Evolutionary conservation across 2,113 vertebrate species (phyloP).

Genomic region (Pyrgilauda ruficollis): DNA sequence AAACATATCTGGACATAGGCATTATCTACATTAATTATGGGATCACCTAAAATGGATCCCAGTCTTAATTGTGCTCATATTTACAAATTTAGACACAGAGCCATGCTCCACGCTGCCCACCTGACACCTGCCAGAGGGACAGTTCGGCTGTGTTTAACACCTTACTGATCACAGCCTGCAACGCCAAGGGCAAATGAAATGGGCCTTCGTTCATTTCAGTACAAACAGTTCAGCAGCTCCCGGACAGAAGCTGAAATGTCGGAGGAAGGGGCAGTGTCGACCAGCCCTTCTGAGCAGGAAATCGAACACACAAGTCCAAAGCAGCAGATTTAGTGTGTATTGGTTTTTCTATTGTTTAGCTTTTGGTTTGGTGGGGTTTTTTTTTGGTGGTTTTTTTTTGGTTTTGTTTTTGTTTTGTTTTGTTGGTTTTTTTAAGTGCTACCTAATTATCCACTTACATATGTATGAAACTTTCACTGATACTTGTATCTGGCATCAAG

Average conservation of each 20-base stretch:
- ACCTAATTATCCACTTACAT: background rate
- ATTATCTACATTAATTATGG: background rate
- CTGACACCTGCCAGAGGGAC: background rate
- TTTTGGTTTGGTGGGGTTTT: too few relatives aligned
- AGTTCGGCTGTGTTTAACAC: background rate
- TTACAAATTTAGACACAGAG: background rate
- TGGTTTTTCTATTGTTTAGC: background rate
- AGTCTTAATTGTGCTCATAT: background rate
- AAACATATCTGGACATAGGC: background rate
- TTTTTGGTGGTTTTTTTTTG: background rate
- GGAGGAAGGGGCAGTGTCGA: background rate
- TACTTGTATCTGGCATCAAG: background rate
- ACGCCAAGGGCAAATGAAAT: background rate
- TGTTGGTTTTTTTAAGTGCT: background rate
- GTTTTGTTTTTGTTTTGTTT: too few relatives aligned
- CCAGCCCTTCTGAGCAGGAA: conserved; percentile 12
- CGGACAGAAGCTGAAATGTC: background rate
- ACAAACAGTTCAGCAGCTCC: background rate
- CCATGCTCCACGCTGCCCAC: background rate
- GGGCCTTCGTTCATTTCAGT: background rate
- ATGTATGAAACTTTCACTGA: background rate
- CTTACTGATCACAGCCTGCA: background rate
- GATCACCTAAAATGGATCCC: background rate
- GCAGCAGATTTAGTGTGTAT: fast-evolving
- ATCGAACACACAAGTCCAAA: background rate